phyloP scores from a whole-genome alignment of 2,797 vertebrate genomes.

The Chromis chromis region DNA sequence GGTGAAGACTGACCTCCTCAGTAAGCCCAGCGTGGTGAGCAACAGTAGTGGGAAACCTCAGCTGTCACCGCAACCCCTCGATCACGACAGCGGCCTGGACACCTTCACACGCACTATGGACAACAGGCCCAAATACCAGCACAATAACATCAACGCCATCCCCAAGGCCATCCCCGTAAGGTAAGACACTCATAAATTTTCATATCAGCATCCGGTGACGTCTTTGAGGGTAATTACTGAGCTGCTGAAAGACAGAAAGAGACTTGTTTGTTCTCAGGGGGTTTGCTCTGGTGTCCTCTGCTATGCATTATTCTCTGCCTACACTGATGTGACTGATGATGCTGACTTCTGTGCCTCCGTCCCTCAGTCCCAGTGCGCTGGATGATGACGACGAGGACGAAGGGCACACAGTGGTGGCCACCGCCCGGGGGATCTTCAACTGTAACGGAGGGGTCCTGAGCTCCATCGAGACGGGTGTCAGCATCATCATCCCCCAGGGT shows the following conservation, averaged over 20 bases:
- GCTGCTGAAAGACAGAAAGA: conserved; percentile 25
- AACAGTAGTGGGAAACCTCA: conserved; percentile 85
- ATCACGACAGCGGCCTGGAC: conserved; percentile 93
- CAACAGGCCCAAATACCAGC: conserved; percentile 94
- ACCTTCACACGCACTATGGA: conserved; percentile 92
- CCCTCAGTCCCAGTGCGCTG: conserved; percentile 90
- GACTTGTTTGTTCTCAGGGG: conserved; percentile 21
- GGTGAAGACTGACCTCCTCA: conserved; percentile 82
- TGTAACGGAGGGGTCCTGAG: conserved; percentile 97
- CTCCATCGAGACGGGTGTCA: conserved; percentile 98
- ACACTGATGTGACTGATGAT: conserved; percentile 48
- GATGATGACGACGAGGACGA: conserved; percentile 98
- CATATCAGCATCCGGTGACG: conserved; percentile 7
- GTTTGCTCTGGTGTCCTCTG: conserved; percentile 32
- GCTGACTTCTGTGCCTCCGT: conserved; percentile 51
- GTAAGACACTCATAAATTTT: conserved; percentile 73
- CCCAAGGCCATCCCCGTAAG: conserved; percentile 97
- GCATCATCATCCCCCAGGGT: conserved; percentile 98
- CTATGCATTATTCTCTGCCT: conserved; percentile 29
- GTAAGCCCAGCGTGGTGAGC: conserved; percentile 71
- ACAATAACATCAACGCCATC: conserved; percentile 93
- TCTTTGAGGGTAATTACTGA: conserved; percentile 26
- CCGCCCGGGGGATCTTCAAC: conserved; percentile 96
- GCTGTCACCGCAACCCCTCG: conserved; percentile 88
- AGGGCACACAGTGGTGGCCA: conserved; percentile 97